A percentile compares a stretch with the other conserved stretches of the same genome.
These are phyloP conservation scores for Arvicanthis niloticus DNA, from an alignment of 2,113 vertebrate genomes.

Conservation along the genomic window DNA sequence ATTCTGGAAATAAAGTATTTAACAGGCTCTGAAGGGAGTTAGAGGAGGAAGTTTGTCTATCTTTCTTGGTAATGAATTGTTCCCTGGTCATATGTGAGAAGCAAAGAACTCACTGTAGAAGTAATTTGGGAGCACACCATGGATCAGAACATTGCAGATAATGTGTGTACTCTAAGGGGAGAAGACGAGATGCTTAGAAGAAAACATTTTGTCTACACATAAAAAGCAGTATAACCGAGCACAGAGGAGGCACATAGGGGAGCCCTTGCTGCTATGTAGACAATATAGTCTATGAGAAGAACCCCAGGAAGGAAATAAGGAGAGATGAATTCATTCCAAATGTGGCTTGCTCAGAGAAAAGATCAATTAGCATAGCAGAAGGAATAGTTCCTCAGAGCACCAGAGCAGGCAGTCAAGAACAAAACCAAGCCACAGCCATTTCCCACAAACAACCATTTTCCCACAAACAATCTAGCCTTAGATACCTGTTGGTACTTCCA, in stretches of 20 bases:
- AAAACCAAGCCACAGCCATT: background rate
- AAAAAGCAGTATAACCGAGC: background rate
- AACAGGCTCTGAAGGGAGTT: background rate
- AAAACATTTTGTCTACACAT: background rate
- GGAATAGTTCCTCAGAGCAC: background rate
- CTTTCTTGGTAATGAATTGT: background rate
- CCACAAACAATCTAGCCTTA: background rate
- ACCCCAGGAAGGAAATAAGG: background rate
- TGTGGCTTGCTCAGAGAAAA: background rate
- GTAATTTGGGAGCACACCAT: background rate
- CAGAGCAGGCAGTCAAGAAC: background rate
- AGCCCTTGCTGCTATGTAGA: background rate
- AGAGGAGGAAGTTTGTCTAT: background rate
- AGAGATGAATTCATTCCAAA: background rate
- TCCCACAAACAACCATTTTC: background rate
- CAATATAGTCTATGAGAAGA: background rate
- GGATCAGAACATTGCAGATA: background rate
- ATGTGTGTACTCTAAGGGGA: background rate
- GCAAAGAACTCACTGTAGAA: background rate
- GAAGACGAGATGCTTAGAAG: background rate
- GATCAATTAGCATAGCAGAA: background rate
- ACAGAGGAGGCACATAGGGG: background rate
- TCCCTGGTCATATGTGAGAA: background rate
- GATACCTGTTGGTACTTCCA: too few species aligned
- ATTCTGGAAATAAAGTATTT: background rate